Conservation (phyloP, 1,140 invertebrate genomes). For the Neotoxoptera formosana region DNA sequence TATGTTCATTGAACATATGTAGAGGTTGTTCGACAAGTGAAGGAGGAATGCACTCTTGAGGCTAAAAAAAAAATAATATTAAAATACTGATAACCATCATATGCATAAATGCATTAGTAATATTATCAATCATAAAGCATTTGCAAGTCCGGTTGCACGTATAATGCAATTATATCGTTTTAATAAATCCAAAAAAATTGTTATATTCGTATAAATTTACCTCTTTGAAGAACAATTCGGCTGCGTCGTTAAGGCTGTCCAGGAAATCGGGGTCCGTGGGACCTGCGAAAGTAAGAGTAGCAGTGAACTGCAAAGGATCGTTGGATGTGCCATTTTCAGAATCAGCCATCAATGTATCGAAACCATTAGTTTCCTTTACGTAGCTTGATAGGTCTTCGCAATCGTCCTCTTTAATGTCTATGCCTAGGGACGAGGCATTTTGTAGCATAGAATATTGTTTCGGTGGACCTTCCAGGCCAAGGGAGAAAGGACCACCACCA, state of each 20-base stretch:
- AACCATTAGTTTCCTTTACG: constrained; percentile 71
- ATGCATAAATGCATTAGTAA: not conserved
- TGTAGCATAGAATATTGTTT: constrained; percentile 83
- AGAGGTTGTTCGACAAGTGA: constrained; percentile 71
- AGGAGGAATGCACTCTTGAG: constrained; percentile 64
- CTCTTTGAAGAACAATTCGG: constrained; percentile 75
- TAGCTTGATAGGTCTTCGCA: constrained; percentile 72
- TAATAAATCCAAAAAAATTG: not conserved
- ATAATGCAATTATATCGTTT: not conserved
- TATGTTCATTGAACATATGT: constrained; percentile 75
- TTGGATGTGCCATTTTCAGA: constrained; percentile 77
- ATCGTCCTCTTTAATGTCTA: constrained; percentile 79
- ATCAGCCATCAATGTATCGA: constrained; percentile 81
- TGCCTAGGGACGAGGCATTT: constrained; percentile 79
- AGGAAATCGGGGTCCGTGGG: constrained; percentile 77
- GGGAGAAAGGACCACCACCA: constrained; percentile 65
- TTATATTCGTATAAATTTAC: constrained; percentile 57
- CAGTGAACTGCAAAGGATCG: constrained; percentile 82
- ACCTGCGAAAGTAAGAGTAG: constrained; percentile 78
- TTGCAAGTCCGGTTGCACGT: not conserved
- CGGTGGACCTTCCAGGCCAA: constrained; percentile 61
- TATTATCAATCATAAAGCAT: not conserved
- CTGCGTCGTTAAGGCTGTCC: constrained; percentile 75
- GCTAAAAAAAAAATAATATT: constrained; percentile 52
- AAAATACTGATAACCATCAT: not conserved